Evolutionary conservation across 2,113 vertebrate species (phyloP).

Genomic region (Macheiramphus alcinus): DNA sequence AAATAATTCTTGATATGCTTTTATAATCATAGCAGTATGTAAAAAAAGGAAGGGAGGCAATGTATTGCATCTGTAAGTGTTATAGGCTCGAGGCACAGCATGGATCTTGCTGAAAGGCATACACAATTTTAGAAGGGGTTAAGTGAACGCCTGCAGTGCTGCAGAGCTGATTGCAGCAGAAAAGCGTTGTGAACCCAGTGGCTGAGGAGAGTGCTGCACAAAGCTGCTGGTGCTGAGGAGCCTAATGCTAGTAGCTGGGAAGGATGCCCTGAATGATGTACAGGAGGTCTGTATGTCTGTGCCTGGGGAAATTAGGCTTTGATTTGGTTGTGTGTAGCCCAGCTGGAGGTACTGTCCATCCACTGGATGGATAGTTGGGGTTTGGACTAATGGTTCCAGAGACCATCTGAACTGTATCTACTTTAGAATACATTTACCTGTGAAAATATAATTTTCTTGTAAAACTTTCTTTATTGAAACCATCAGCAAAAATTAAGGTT

Average conservation of each 20-base stretch:
- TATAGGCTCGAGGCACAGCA: rapidly evolving
- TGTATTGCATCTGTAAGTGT: not conserved
- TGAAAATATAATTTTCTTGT: not conserved
- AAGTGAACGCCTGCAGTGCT: not conserved
- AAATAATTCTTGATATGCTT: not conserved
- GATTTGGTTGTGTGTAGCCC: not conserved
- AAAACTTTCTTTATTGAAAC: not conserved
- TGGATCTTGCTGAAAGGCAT: not conserved
- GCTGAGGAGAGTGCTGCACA: not conserved
- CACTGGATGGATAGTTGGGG: not conserved
- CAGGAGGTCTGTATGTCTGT: not conserved
- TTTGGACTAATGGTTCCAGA: not conserved
- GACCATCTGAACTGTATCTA: not conserved
- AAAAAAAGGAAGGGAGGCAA: not conserved
- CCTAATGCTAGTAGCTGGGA: not conserved
- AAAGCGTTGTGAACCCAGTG: not conserved
- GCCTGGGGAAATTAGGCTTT: not conserved
- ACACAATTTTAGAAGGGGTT: not conserved
- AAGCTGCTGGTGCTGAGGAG: not conserved
- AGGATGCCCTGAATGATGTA: not conserved
- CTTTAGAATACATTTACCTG: not conserved
- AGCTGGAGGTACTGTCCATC: not conserved
- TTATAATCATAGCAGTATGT: not conserved
- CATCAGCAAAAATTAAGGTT: not conserved
- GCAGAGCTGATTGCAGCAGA: not conserved